phyloP scores from a whole-genome alignment of 2,888 invertebrate species.

The Phania funesta region DNA sequence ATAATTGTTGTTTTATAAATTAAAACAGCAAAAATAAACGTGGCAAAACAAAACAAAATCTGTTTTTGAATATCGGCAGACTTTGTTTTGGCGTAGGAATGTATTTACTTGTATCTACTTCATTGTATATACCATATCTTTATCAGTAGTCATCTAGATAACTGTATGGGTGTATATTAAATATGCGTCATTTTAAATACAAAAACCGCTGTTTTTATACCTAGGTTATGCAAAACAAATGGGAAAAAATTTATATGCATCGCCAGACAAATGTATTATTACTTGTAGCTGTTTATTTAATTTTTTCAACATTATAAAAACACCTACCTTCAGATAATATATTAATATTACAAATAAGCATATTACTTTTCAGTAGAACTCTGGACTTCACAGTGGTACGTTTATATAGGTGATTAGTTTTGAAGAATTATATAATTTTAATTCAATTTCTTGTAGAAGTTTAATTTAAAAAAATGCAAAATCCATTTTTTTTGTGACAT shows the following conservation, averaged over 20 bases:
- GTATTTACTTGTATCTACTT: constrained; percentile 6
- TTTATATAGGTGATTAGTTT: too few species aligned
- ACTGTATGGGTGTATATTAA: constrained; percentile 9
- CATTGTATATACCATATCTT: too few species aligned
- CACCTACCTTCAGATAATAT: neutral
- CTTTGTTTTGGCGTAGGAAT: constrained; percentile 40
- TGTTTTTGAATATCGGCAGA: constrained; percentile 44
- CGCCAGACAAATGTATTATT: constrained; percentile 35
- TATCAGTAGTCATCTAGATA: too few species aligned
- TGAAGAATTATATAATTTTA: too few species aligned
- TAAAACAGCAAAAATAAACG: neutral
- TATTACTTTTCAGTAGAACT: neutral
- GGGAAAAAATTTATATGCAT: constrained; percentile 1
- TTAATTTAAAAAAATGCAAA: too few species aligned
- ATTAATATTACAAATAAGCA: neutral
- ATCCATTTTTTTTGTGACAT: too few species aligned
- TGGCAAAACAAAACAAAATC: constrained; percentile 30
- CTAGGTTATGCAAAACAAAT: constrained; percentile 15
- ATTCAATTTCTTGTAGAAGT: too few species aligned
- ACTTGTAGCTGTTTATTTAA: constrained; percentile 16
- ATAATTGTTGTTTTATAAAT: constrained; percentile 22
- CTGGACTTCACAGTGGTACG: neutral
- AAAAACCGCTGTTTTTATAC: constrained; percentile 17
- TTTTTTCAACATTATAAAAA: neutral
- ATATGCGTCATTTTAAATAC: constrained; percentile 40